Percentiles rank a stretch among this genome's conserved stretches.
phyloP scores from a whole-genome alignment of 2,113 vertebrate species.

The Leucopsar rothschildi region DNA sequence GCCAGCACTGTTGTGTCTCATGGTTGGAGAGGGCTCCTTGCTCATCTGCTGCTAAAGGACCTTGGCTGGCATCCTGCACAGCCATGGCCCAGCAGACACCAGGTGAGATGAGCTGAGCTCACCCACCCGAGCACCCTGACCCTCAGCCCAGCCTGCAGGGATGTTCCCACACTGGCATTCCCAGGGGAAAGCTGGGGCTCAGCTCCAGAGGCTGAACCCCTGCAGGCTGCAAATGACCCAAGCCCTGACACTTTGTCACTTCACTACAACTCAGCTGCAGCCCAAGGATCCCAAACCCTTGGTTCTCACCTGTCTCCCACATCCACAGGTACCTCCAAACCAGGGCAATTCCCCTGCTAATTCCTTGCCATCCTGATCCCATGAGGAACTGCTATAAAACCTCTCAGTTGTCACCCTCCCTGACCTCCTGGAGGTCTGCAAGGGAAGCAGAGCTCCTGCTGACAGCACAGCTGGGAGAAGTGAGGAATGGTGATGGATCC shows the following conservation, averaged over 20 bases:
- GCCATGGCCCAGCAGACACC: neutral
- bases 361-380: neutral
- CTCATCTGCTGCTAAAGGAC: neutral
- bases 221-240: neutral
- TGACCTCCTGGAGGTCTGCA: neutral
- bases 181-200: neutral
- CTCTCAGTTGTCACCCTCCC: neutral
- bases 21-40: neutral
- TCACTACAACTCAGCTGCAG: neutral
- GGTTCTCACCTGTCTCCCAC: neutral
- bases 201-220: neutral
- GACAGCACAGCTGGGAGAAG: neutral
- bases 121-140: neutral
- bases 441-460: neutral
- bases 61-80: neutral
- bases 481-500: rapidly evolving
- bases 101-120: neutral
- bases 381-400: neutral
- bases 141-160: neutral
- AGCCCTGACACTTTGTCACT: neutral
- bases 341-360: neutral
- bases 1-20: rapidly evolving
- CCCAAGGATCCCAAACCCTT: neutral
- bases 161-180: too few species aligned
- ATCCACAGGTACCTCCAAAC: neutral